Evolutionary conservation across 2,888 invertebrate species (phyloP), one percentile per base, ranked within the genome.

Genomic region (Lysandra coridon): DNA sequence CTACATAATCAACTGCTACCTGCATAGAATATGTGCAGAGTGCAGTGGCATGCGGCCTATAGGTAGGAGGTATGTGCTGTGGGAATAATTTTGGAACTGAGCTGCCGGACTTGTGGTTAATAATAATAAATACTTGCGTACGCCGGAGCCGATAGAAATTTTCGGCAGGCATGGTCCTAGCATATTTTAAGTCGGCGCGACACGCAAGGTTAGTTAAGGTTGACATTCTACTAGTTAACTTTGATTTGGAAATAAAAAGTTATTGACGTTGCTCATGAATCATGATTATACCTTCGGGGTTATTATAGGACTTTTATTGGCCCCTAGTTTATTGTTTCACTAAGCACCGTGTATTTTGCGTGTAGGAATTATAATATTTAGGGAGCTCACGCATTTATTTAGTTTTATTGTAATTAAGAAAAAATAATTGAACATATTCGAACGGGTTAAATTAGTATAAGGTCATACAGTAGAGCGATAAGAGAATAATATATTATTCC

Each of bases 121-220:
- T n/a, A 57, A 57, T 57, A 14, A 64, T 64, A 33, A 30, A 30
- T 64, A 37, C 33, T 37, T 33, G 69, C 69, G 69, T 69, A 69
- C 49, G 49, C 12, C 12, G 75, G 14, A 14, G 44, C 23, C 30
- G n/a, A 37, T 37, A 44, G 12, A 23, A 64, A 40, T 57, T 78
- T 78, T 44, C 37, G 89, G 90, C 87, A 82, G 82, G 82, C 85
- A 83, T 84, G 84, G 85, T 85, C 84, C 84, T 84, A 84, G 84
- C 84, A 84, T 83, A 83, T 83, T 84, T 10, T 82, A 83, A 81
- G 82, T 81, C 81, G 79, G 81, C 80, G 82, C 83, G 84, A 84
- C 85, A 85, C 85, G 85, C 88, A 89, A 88, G 86, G 86, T 86
- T 85, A 83, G 84, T 85, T 84, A 85, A 82, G 81, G 82, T 83